Evolutionary conservation across 2,797 vertebrate species (phyloP), one percentile per base, ranked within the genome.

Genomic region (Hyperoplus immaculatus): DNA sequence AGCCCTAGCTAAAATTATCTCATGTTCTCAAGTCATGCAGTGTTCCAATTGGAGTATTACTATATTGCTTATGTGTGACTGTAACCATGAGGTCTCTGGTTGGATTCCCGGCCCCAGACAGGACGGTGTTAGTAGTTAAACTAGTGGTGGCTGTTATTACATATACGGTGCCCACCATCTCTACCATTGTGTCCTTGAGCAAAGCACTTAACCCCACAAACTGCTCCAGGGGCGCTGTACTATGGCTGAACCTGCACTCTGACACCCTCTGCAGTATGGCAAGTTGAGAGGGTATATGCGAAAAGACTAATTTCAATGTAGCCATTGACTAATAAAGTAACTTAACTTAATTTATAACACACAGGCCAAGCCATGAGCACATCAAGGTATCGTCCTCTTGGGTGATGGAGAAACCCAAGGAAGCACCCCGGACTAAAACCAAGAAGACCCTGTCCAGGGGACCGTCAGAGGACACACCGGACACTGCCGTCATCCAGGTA

Each of bases 341-440:
- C 29, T 29, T 29, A 29, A 29, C 29, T 29, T 29, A 29, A 29
- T 29, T 45, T 82, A 8, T 60, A 18, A 80, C 62, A 78, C 78
- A 60, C 90, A 96, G 97, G 80, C 92, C 95, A 69, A 89, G 85
- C 76, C 92, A 92, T 45, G 95, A 94, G 13, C 85, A 69, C 81
- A 90, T 92, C 55, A 94, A 92, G 80, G 95, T 93, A 12, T 97
- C 96, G 0, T 92, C 96, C 15, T 97, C 96, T 0, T 97, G 96
- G 96, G 96, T 95, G 10, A 94, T 92, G 0, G 96, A 97, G 54
- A 96, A 94, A 75, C 92, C 95, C 57, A 96, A 95, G 84, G 96
- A 97, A 0, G 83, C 77, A 0, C 15, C 75, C 14, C 47, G 90
- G 83, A 2, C 94, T 94, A 95, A 92, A 72, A 89, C 89, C 50